phyloP scores from a whole-genome alignment of 2,888 invertebrate genomes.

The Nycteola revayana region DNA sequence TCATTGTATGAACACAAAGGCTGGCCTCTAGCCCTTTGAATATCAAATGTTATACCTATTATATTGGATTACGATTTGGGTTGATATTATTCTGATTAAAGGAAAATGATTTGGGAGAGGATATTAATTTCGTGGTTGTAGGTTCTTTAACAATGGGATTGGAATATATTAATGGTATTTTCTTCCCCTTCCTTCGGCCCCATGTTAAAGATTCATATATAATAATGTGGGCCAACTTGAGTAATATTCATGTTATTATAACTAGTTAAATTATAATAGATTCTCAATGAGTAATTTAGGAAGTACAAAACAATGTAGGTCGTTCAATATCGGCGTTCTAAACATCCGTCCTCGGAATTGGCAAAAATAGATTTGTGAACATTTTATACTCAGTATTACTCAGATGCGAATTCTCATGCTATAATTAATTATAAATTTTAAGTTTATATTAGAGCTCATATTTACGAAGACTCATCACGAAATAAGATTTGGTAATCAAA shows the following conservation, averaged over 20 bases:
- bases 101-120: constrained; percentile 18
- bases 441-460: too few relatives aligned
- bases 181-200: too few relatives aligned
- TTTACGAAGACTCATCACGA: too few relatives aligned
- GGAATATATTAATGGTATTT: too few relatives aligned
- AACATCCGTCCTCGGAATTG: not conserved
- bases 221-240: too few relatives aligned
- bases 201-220: too few relatives aligned
- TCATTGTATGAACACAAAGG: constrained; percentile 18
- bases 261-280: too few relatives aligned
- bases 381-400: constrained; percentile 4
- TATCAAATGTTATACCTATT: constrained; percentile 11
- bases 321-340: not conserved
- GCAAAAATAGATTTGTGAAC: constrained; percentile 1
- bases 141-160: too few relatives aligned
- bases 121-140: constrained; percentile 6
- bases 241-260: too few relatives aligned
- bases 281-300: constrained; percentile 2
- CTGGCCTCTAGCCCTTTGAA: constrained; percentile 16
- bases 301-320: constrained; percentile 1
- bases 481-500: too few relatives aligned
- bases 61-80: constrained; percentile 7
- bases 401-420: too few relatives aligned
- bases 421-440: too few relatives aligned
- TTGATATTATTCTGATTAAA: constrained; percentile 5